phyloP scores from a whole-genome alignment of 2,113 vertebrate species.

The Clarias macrocephalus region DNA sequence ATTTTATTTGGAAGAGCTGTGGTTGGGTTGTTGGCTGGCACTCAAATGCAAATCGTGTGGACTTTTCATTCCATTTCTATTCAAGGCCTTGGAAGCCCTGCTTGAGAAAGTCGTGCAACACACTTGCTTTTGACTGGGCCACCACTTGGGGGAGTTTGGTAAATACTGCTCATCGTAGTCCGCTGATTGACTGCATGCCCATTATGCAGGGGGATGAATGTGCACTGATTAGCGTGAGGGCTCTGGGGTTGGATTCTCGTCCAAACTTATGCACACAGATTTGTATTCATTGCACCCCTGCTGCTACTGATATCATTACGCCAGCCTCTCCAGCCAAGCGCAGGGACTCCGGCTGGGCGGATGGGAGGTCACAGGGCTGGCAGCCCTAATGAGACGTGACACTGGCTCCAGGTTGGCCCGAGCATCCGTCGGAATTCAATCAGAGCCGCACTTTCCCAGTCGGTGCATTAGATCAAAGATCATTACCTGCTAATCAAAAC shows the following conservation, averaged over 20 bases:
- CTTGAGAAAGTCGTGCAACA: not conserved
- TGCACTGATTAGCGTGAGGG: conserved; percentile 23
- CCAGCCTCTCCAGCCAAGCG: conserved; percentile 72
- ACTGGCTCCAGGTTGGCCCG: conserved; percentile 81
- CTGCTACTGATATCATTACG: conserved; percentile 82
- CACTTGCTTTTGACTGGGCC: conserved; percentile 6
- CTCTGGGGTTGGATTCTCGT: conserved; percentile 71
- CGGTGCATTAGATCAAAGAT: conserved; percentile 81
- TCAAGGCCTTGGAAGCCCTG: not conserved
- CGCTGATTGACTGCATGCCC: conserved; percentile 55
- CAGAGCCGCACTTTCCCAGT: conserved; percentile 77
- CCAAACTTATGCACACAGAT: conserved; percentile 77
- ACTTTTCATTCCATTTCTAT: not conserved
- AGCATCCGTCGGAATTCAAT: conserved; percentile 78
- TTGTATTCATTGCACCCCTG: conserved; percentile 85
- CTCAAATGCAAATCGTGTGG: not conserved
- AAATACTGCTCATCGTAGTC: conserved; percentile 46
- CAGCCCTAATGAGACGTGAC: conserved; percentile 77
- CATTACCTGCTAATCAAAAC: conserved; percentile 81
- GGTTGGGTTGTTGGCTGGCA: not conserved
- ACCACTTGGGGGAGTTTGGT: conserved; percentile 62
- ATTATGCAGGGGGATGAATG: conserved; percentile 53
- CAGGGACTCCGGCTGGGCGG: conserved; percentile 66
- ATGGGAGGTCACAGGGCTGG: conserved; percentile 67
- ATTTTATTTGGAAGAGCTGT: not conserved